Percentiles rank a stretch among this genome's conserved stretches.
These are phyloP conservation scores for Melieria picta DNA, from an alignment of 2,888 invertebrate genomes.

Conservation along the genomic window DNA sequence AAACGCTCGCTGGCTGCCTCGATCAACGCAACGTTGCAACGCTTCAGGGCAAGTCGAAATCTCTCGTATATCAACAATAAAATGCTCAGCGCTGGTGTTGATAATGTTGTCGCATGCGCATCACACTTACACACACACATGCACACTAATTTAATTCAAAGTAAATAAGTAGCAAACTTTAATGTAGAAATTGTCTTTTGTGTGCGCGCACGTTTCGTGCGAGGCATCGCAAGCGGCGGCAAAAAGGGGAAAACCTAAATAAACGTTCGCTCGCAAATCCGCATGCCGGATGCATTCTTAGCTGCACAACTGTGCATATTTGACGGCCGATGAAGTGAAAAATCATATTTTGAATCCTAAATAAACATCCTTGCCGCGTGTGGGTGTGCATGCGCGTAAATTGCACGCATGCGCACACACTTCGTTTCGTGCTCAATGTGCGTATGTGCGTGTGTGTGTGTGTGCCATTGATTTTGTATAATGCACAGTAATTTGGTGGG, in stretches of 20 bases:
- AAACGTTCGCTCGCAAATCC: not conserved
- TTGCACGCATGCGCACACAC: slow-evolving; percentile 25
- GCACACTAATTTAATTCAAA: slow-evolving; percentile 19
- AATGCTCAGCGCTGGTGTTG: no score
- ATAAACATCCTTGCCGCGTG: slow-evolving; percentile 31
- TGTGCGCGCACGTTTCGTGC: slow-evolving; percentile 18
- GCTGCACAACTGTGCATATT: slow-evolving; percentile 2
- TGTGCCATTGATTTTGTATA: slow-evolving; percentile 3
- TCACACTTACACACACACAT: no score
- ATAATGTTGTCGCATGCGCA: no score
- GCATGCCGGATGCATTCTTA: not conserved
- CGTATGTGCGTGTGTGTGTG: not conserved
- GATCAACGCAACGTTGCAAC: no score
- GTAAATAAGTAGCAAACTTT: slow-evolving; percentile 14
- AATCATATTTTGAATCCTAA: slow-evolving; percentile 26
- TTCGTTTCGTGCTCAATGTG: not conserved
- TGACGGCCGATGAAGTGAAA: not conserved
- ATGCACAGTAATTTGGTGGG: slow-evolving; percentile 12
- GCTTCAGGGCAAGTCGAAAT: no score
- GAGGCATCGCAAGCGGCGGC: slow-evolving; percentile 9
- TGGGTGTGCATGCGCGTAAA: slow-evolving; percentile 1
- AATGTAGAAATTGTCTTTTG: slow-evolving; percentile 1
- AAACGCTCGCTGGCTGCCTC: no score
- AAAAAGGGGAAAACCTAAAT: slow-evolving; percentile 1
- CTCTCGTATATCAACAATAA: no score